Evolutionary conservation across 2,113 vertebrate species (phyloP).

Genomic region (Muntiacus reevesi): DNA sequence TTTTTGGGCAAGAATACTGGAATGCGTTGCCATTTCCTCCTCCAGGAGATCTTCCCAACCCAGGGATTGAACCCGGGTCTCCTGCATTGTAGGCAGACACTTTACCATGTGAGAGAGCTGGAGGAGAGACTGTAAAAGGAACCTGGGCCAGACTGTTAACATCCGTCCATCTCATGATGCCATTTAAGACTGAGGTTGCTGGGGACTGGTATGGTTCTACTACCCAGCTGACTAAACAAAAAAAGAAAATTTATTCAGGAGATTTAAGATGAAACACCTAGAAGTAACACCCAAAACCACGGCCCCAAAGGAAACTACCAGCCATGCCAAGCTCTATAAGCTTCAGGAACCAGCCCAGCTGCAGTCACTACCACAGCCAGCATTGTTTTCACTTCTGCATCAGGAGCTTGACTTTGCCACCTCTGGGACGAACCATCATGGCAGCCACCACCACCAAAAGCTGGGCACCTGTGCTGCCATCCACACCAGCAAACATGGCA

Average conservation of each 20-base stretch:
- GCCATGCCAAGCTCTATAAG: background rate
- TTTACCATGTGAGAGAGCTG: background rate
- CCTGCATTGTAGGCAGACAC: too few relatives aligned
- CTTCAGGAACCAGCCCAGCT: background rate
- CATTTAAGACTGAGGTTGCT: background rate
- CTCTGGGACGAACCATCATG: background rate
- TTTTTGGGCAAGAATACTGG: too few relatives aligned
- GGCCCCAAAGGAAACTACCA: background rate
- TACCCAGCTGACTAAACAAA: background rate
- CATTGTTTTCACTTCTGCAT: background rate
- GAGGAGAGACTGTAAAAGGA: background rate
- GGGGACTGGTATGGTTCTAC: background rate
- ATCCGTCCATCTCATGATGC: accelerated
- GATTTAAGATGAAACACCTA: background rate
- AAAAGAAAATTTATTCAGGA: background rate
- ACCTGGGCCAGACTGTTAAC: background rate
- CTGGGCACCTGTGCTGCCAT: background rate
- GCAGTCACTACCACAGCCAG: background rate
- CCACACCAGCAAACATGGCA: background rate
- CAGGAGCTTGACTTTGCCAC: background rate
- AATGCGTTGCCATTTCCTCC: too few relatives aligned
- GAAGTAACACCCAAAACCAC: background rate
- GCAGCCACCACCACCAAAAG: background rate
- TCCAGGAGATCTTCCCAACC: too few relatives aligned
- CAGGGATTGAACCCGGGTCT: too few relatives aligned